Evolutionary conservation across 2,797 vertebrate genomes (phyloP), one percentile per base, ranked within the genome.

Genomic region (Typhlichthys eigenmanni): DNA sequence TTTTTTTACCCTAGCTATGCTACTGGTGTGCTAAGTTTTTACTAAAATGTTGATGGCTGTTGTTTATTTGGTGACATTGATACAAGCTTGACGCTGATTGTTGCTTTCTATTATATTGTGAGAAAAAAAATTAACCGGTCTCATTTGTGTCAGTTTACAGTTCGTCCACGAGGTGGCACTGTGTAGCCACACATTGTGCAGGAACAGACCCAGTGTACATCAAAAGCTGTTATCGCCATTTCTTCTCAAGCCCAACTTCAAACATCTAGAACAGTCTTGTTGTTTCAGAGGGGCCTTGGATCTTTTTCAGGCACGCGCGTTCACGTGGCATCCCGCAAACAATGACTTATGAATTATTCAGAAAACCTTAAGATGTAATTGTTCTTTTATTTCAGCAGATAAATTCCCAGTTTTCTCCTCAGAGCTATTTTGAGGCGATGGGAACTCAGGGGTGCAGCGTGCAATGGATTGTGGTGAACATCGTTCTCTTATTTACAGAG

Each of bases 331-430:
- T 60, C 59, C 51, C 69, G 11, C 57, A 82, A 87, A 85, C 79
- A 83, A 69, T 52, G 47, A 47, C 66, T 74, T 29, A 78, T 88
- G 66, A 83, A 85, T 85, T 82, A 87, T 88, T 85, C 82, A 85
- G 29, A 38, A 9, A 12, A 38, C 55, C 65, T 69, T 64, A 60
- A 78, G 65, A 81, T 79, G 75, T 83, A 81, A 85, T 85, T 81
- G 81, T 79, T 79, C 60, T 78, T 84, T 78, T 78, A 74, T 85
- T 87, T 87, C 79, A 64, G 76, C 14, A 64, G 72, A 57, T 79
- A 80, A 87, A 87, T 87, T 87, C 84, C 88, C 87, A 81, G 87
- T 72, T 86, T 86, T 82, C 80, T 19, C 56, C 24, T 76, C 76
- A 52, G 76, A 80, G 80, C 47, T 69, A 76, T 77, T 80, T 60